These are phyloP conservation scores for Daubentonia madagascariensis DNA, from an alignment of 2,113 vertebrate genomes.

Conservation along the genomic window DNA sequence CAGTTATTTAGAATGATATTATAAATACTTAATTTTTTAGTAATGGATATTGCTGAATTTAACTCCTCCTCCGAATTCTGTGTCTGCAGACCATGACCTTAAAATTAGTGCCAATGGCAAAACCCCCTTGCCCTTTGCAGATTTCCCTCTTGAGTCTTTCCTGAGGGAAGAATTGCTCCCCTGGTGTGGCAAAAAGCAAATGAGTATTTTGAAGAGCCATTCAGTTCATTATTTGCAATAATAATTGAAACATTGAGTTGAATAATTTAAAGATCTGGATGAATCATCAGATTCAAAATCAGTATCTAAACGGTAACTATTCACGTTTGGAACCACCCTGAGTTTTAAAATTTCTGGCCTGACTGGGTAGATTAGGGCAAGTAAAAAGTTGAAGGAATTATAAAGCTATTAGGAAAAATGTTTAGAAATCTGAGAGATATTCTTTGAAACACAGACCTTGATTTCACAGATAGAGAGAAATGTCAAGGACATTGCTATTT, in stretches of 20 bases:
- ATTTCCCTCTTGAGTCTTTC: not conserved
- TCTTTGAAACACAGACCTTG: not conserved
- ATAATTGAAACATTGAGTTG: slow-evolving; percentile 15
- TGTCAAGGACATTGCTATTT: not conserved
- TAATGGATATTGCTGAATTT: not conserved
- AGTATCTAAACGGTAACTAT: not conserved
- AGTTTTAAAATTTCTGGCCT: not conserved
- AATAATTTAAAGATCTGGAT: slow-evolving; percentile 36
- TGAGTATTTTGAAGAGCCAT: not conserved
- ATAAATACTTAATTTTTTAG: not conserved
- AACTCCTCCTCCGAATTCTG: not conserved
- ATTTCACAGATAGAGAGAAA: not conserved
- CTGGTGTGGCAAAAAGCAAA: not conserved
- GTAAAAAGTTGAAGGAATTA: not conserved
- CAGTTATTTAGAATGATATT: not conserved
- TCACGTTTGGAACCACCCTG: not conserved
- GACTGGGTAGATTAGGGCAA: not conserved
- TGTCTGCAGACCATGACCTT: not conserved
- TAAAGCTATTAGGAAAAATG: not conserved
- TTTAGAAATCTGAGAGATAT: not conserved
- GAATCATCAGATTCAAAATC: not conserved
- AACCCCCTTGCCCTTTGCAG: not conserved
- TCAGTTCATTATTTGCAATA: slow-evolving; percentile 36
- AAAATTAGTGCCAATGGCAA: not conserved
- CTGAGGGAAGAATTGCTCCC: not conserved